Conservation (phyloP, 1,140 invertebrate genomes). For the Dufourea novaeangliae region DNA sequence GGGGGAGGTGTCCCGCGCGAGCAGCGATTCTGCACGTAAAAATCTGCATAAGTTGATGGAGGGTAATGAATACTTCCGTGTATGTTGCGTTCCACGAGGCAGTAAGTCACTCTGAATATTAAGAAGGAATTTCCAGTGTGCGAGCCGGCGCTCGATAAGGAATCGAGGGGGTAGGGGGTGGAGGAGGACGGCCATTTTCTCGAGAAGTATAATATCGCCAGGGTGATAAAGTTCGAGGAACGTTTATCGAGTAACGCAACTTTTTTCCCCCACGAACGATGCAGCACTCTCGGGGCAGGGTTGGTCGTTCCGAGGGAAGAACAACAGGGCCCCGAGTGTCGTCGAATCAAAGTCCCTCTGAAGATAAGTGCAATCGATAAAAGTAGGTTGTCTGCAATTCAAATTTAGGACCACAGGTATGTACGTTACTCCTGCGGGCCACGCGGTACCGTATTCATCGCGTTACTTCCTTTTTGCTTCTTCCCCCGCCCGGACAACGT, state of each 20-base stretch:
- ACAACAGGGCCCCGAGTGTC: constrained; percentile 38
- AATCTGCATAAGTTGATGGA: constrained; percentile 42
- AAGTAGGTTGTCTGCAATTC: constrained; percentile 54
- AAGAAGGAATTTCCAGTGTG: constrained; percentile 28
- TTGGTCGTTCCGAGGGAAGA: constrained; percentile 29
- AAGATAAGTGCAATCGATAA: constrained; percentile 47
- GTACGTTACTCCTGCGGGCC: constrained; percentile 15
- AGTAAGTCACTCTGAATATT: constrained; percentile 41
- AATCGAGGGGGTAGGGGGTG: neutral
- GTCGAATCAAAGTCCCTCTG: constrained; percentile 26
- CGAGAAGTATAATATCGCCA: neutral
- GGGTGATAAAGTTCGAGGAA: neutral
- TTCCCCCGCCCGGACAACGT: too few species aligned
- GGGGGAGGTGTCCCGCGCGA: too few species aligned
- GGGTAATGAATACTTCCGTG: constrained; percentile 48
- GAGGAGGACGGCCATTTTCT: too few species aligned
- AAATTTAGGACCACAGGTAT: constrained; percentile 48
- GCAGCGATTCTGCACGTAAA: constrained; percentile 22
- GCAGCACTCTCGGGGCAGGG: constrained; percentile 11
- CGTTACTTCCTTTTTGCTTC: neutral
- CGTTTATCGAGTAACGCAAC: constrained; percentile 23
- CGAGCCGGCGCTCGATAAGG: neutral
- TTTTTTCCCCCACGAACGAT: constrained; percentile 24
- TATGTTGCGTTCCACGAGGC: neutral
- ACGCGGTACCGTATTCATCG: constrained; percentile 16